Evolutionary conservation across 2,797 vertebrate genomes (phyloP), one percentile per base, ranked within the genome.

Genomic region (Halcyon leucocephala): DNA sequence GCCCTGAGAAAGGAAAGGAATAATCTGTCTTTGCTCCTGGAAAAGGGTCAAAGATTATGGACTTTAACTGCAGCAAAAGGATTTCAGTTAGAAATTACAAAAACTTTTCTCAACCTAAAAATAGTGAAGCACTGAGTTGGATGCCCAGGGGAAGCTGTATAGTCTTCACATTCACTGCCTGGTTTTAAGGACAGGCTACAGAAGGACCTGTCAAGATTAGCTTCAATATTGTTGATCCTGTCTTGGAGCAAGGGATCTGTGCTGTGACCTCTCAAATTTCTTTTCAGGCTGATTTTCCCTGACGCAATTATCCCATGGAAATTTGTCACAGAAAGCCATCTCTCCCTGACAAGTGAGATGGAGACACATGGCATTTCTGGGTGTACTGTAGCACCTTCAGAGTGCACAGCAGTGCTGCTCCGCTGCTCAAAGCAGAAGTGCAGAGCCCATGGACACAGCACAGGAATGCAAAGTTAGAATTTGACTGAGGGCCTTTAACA

Each of bases 151-250:
- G 58, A 82, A 84, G 58, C 33, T 84, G 11, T 58, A 41, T 29
- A 81, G 64, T 25, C 33, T 78, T 88, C 82, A 83, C 19, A 80
- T 25, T 25, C 14, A 54, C 26, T 33, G 28, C 3, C 16, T 20
- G 51, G 41, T 66, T 81, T 33, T 18, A 24, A 67, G 20, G 52
- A 15, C 7, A 70, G 42, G 66, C 78, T 81, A 87, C 51, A 90
- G 87, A 64, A 83, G 14, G 20, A 74, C 31, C 69, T 81, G 57
- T 67, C 87, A 91, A 77, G 48, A 86, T 92, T 79, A 57, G 11
- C 60, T 88, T 90, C 54, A 83, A 8, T 46, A 33, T 13, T 46
- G 26, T 61, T 65, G 69, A 65, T 86, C 37, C 39, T 69, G 18
- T 65, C 57, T 57, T 72, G 49, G 62, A 12, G 37, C 0, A 3